phyloP scores from a whole-genome alignment of 2,888 invertebrate genomes.

The Leptinotarsa tumamoca region DNA sequence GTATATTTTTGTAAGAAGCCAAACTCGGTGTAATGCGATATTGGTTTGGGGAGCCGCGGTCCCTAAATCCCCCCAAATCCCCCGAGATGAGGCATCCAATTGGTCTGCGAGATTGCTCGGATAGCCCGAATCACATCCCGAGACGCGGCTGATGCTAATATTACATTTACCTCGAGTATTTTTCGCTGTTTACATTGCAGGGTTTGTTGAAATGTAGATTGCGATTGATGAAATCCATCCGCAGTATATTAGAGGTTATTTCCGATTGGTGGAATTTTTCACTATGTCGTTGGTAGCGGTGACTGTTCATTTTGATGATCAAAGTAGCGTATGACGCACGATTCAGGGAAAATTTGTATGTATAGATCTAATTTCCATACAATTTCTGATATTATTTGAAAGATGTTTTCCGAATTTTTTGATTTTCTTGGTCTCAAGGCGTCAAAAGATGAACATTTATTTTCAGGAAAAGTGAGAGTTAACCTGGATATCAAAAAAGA shows the following conservation, averaged over 20 bases:
- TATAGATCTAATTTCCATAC: too few species aligned
- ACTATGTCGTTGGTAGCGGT: neutral
- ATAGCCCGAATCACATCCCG: conserved; percentile 62
- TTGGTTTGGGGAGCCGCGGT: conserved; percentile 55
- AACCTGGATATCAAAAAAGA: too few species aligned
- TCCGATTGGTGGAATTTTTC: neutral
- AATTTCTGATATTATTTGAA: too few species aligned
- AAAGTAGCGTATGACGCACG: neutral
- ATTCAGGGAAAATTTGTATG: too few species aligned
- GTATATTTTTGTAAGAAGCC: conserved; percentile 64
- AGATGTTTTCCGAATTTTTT: too few species aligned
- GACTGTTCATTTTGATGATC: neutral
- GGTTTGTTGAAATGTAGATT: conserved; percentile 65
- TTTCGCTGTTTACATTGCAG: conserved; percentile 66
- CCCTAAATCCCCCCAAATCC: conserved; percentile 54
- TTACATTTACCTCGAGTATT: conserved; percentile 64
- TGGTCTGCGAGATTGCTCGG: conserved; percentile 62
- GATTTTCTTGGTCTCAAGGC: too few species aligned
- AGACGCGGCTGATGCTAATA: conserved; percentile 57
- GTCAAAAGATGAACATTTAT: too few species aligned
- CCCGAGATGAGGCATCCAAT: conserved; percentile 62
- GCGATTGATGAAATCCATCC: conserved; percentile 64
- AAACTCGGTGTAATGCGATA: conserved; percentile 64
- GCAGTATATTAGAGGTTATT: conserved; percentile 56
- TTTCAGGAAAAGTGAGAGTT: too few species aligned